Percentiles rank a stretch among this genome's conserved stretches.
phyloP scores from a whole-genome alignment of 2,888 invertebrate genomes.

The Chaetogeoica ovagalla region DNA sequence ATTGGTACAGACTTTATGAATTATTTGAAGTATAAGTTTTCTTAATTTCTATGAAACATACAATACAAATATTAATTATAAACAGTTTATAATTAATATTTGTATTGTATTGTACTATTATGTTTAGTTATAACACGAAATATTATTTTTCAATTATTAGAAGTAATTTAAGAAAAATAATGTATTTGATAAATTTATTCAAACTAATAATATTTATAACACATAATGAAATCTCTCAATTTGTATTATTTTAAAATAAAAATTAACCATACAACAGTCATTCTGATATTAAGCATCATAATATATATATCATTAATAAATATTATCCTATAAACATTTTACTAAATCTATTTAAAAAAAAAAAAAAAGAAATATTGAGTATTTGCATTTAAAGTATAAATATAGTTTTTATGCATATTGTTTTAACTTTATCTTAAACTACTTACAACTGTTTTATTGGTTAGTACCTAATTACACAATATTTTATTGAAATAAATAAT shows the following conservation, averaged over 20 bases:
- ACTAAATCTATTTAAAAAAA: no score
- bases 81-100: no score
- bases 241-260: background rate
- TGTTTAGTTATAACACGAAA: background rate
- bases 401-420: no score
- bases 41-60: slow-evolving; percentile 37
- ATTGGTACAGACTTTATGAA: slow-evolving; percentile 17
- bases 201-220: background rate
- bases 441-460: background rate
- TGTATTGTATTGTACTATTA: background rate
- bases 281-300: background rate
- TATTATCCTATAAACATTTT: no score
- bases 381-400: no score
- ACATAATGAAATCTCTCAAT: background rate
- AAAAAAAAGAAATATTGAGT: no score
- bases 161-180: background rate
- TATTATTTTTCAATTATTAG: background rate
- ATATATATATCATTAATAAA: no score
- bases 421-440: background rate
- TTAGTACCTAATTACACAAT: background rate
- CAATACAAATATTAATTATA: slow-evolving; percentile 6
- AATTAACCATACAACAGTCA: background rate
- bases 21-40: slow-evolving; percentile 39
- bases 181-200: background rate
- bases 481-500: background rate